Evolutionary conservation across 2,888 invertebrate species (phyloP), one percentile per base, ranked within the genome.

Genomic region (Koerneria pararmatus): DNA sequence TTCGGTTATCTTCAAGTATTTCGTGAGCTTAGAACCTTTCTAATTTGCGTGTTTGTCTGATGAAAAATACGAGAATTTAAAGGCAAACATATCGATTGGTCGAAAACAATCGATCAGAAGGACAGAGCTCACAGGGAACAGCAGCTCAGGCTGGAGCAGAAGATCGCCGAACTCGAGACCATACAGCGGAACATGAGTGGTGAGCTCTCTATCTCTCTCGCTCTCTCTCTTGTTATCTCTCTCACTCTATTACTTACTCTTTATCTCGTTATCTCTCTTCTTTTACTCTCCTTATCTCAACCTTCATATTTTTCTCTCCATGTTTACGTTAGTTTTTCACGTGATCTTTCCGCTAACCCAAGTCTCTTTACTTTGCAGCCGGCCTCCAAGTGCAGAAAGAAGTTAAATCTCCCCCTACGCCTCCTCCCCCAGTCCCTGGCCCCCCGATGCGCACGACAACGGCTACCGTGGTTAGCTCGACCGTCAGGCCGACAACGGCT

Each of bases 101-200:
- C 53, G 0, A 62, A 37, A 41, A 62, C 62, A 6, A 48, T 62
- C 24, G 53, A 62, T 58, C 5, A 8, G 46, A 41, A 41, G n/a
- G 46, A 15, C 11, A 41, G 46, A 19, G n/a, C 31, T 32, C 24
- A 29, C 0, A 89, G 91, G 74, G 90, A 92, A 83, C 86, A 93
- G 48, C 91, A 94, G 84, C 91, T 90, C 59, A 88, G 92, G 86
- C 86, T 95, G 68, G 93, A 95, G 84, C 91, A 90, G 73, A 92
- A 93, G 84, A 91, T 95, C 71, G 89, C 91, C 74, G 93, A 95
- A 85, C 85, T 95, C 76, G 93, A 94, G 69, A 74, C 78, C 32
- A 76, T 85, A 31, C 83, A 83, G 71, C 74, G 75, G 61, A 75
- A 79, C 3, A 75, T 82, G 72, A 77, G 80, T 67, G 77, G 74